Percentiles rank a stretch among this genome's conserved stretches.
phyloP scores from a whole-genome alignment of 2,797 vertebrate species.

The Remorina albescens region DNA sequence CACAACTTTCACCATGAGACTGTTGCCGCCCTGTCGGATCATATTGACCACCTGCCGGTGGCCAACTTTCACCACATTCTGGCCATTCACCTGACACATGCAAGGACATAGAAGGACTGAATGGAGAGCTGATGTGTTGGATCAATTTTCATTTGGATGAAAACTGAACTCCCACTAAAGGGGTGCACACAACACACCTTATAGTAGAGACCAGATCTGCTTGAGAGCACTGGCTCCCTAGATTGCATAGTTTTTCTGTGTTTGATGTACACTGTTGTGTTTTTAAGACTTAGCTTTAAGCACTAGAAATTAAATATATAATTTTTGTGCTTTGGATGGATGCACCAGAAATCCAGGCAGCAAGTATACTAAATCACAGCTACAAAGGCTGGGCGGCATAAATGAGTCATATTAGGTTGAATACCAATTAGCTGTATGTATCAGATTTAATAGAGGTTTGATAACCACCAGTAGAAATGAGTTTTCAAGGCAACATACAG shows the following conservation, averaged over 20 bases:
- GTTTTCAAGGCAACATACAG: slow-evolving; percentile 32
- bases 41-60: slow-evolving; percentile 96
- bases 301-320: too few relatives aligned
- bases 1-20: slow-evolving; percentile 95
- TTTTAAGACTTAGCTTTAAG: background rate
- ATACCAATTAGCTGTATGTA: slow-evolving; percentile 66
- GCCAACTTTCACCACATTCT: slow-evolving; percentile 95
- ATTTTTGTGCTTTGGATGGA: slow-evolving; percentile 10
- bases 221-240: background rate
- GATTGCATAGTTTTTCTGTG: background rate
- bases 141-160: background rate
- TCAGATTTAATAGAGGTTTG: slow-evolving; percentile 64
- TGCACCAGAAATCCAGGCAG: slow-evolving; percentile 29
- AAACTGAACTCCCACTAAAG: background rate
- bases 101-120: slow-evolving; percentile 7
- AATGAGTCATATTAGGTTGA: slow-evolving; percentile 71
- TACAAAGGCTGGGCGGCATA: slow-evolving; percentile 50
- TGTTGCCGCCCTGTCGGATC: slow-evolving; percentile 96
- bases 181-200: background rate
- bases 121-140: background rate
- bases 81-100: slow-evolving; percentile 89
- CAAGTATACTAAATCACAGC: slow-evolving; percentile 38
- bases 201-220: background rate
- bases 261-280: background rate
- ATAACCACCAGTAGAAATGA: slow-evolving; percentile 40